Evolutionary conservation across 2,113 vertebrate species (phyloP), one percentile per base, ranked within the genome.

Genomic region (Pseudopipra pipra): DNA sequence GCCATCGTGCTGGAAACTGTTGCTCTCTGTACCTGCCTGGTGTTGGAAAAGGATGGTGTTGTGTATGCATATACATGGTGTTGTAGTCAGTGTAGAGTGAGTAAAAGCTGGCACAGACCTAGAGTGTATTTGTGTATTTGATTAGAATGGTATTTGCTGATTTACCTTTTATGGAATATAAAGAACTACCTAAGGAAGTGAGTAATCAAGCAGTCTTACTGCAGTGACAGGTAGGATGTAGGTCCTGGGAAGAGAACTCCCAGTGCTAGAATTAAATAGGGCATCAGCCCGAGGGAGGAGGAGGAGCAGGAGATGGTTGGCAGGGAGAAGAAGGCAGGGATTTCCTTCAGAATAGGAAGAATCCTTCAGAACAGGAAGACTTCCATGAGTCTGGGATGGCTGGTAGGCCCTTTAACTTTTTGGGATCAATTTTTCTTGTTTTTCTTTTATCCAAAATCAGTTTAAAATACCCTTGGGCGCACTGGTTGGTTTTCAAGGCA

Each of bases 71-170:
- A 39, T 39, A 39, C 39, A 39, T 39, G 39, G 39, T 39, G 39
- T 39, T 87, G 58, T 49, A 18, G 20, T 54, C 65, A 49, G 44
- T 49, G 30, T 41, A 59, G 44, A n/a, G 35, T 43, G 71, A 79
- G 27, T 51, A 71, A 87, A n/a, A 96, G 65, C 76, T 91, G 88
- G 72, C 83, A 82, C 63, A 86, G 75, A 74, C 83, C 63, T 93
- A 35, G 54, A 89, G 82, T 89, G 51, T 63, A 19, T 97, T 85
- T 92, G 86, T 89, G 46, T 67, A 37, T 93, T 85, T 95, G 71
- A 47, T 95, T 73, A 87, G 87, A 88, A 82, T 82, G 77, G 35
- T 75, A 66, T 90, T 96, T 97, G 94, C 80, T 96, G 94, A 92
- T 96, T 90, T 58, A 44, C 73, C 49, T 95, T 96, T 92, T 92